Evolutionary conservation across 1,140 invertebrate genomes (phyloP).

Genomic region (Drosophila aff.): DNA sequence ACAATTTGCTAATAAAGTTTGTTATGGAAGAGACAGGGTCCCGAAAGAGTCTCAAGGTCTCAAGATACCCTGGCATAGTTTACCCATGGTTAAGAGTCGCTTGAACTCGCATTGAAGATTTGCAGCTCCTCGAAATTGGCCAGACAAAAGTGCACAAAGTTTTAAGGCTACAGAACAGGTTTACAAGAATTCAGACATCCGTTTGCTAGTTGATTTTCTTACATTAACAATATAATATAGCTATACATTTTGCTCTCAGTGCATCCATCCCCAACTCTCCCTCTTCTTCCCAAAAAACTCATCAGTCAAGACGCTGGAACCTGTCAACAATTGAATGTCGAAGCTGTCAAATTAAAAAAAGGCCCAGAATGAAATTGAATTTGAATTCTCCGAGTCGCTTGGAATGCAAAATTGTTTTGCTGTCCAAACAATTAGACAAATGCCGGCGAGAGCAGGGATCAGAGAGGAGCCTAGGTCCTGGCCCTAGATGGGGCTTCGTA

Average conservation of each 20-base stretch:
- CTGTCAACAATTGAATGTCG: constrained; percentile 65
- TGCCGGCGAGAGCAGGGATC: neutral
- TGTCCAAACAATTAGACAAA: constrained; percentile 56
- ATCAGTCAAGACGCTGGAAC: constrained; percentile 10
- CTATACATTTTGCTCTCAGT: neutral
- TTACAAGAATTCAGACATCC: too few relatives aligned
- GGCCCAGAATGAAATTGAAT: constrained; percentile 26
- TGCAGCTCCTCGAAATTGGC: too few relatives aligned
- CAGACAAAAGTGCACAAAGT: too few relatives aligned
- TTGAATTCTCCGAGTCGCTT: constrained; percentile 14
- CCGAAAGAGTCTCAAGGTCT: too few relatives aligned
- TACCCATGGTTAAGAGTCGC: too few relatives aligned
- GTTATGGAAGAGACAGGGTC: too few relatives aligned
- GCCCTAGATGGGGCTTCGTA: neutral
- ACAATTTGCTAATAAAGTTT: too few relatives aligned
- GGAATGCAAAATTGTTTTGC: constrained; percentile 53
- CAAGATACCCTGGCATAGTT: too few relatives aligned
- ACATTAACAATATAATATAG: too few relatives aligned
- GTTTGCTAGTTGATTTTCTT: too few relatives aligned
- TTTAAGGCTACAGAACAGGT: too few relatives aligned
- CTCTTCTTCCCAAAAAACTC: neutral
- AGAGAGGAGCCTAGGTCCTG: neutral
- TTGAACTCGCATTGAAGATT: too few relatives aligned
- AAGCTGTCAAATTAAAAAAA: constrained; percentile 60
- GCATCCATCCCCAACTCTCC: neutral